A percentile compares a stretch with the other conserved stretches of the same genome.
These are phyloP conservation scores for Mormyrus lacerda DNA, from an alignment of 2,113 vertebrate species.

Conservation along the genomic window DNA sequence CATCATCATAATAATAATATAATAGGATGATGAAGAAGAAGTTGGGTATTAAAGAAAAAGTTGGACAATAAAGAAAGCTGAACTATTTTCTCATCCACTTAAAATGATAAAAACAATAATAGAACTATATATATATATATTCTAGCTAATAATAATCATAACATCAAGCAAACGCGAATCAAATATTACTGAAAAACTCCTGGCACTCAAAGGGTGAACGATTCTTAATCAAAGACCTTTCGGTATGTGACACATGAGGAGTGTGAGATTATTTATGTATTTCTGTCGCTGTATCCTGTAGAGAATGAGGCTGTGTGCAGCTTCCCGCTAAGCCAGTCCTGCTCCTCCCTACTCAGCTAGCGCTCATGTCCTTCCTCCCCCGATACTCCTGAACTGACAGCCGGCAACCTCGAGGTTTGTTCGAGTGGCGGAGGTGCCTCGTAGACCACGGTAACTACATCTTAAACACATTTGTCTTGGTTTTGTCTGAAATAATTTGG, in stretches of 20 bases:
- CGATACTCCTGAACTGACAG: constrained; percentile 27
- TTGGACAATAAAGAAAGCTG: background rate
- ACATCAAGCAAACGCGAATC: background rate
- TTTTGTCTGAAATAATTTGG: constrained; percentile 64
- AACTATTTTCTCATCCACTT: background rate
- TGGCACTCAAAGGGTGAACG: background rate
- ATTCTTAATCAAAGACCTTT: background rate
- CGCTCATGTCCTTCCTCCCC: constrained; percentile 13
- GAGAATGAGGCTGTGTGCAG: background rate
- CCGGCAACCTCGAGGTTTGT: constrained; percentile 19
- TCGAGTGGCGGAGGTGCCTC: constrained; percentile 16
- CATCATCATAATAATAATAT: background rate
- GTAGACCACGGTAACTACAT: constrained; percentile 42
- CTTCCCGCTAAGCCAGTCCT: constrained; percentile 19
- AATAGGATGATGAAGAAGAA: background rate
- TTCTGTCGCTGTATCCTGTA: background rate
- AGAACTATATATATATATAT: background rate
- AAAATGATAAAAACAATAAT: background rate
- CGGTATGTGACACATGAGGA: background rate
- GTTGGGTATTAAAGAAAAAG: background rate
- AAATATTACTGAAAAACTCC: background rate
- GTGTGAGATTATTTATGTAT: background rate
- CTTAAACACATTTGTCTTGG: constrained; percentile 55
- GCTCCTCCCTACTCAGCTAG: constrained; percentile 22
- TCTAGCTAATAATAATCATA: background rate